Evolutionary conservation across 1,140 invertebrate genomes (phyloP).

Genomic region (Drosophila melanogaster): Release_6_plus_ISO1_MT NC_004354.4:7338501-7339000

Average conservation of each 20-base stretch:
- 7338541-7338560: conserved; percentile 9
- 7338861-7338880: conserved; percentile 1
- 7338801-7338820: conserved; percentile 9
- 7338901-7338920: conserved; percentile 56
- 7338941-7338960: conserved; percentile 27
- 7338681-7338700: neutral
- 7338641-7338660: too few species aligned
- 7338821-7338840: conserved; percentile 25
- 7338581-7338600: conserved; percentile 5
- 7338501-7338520: conserved; percentile 11
- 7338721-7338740: conserved; percentile 3
- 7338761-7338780: neutral
- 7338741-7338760: conserved; percentile 4
- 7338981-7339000: neutral
- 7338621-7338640: neutral
- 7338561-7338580: conserved; percentile 3
- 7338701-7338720: neutral
- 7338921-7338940: conserved; percentile 61
- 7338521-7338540: conserved; percentile 3
- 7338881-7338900: conserved; percentile 49
- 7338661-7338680: too few species aligned
- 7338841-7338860: conserved; percentile 11
- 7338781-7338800: conserved; percentile 9
- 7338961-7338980: neutral
- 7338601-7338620: neutral